Evolutionary conservation across 2,113 vertebrate genomes (phyloP).

Genomic region (Laterallus jamaicensis): DNA sequence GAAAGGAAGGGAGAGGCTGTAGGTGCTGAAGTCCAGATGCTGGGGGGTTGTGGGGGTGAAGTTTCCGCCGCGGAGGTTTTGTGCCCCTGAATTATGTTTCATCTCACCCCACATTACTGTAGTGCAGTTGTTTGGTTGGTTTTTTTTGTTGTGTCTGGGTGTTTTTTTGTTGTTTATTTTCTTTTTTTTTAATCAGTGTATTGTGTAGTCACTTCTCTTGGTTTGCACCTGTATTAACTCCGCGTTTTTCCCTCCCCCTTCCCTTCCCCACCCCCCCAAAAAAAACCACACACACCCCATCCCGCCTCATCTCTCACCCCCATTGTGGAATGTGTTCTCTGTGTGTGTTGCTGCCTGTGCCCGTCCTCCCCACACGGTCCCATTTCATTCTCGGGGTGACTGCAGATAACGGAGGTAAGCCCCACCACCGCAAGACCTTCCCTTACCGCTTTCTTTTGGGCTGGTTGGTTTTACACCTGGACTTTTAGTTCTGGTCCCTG

Average conservation of each 20-base stretch:
- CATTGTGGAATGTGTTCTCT: slow-evolving; percentile 83
- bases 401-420: slow-evolving; percentile 84
- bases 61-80: background rate
- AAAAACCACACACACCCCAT: background rate
- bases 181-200: background rate
- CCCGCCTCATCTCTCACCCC: slow-evolving; percentile 78
- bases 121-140: background rate
- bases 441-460: background rate
- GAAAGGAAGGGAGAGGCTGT: background rate
- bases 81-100: background rate
- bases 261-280: too few species aligned
- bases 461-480: background rate
- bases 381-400: slow-evolving; percentile 87
- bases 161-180: background rate
- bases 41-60: background rate
- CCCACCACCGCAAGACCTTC: background rate
- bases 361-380: slow-evolving; percentile 81
- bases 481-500: background rate
- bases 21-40: background rate
- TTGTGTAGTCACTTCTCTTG: slow-evolving; percentile 77
- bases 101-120: background rate
- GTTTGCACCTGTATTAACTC: slow-evolving; percentile 81
- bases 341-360: slow-evolving; percentile 82
- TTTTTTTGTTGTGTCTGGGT: slow-evolving; percentile 68
- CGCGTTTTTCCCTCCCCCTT: slow-evolving; percentile 71